These are phyloP conservation scores for Chelonus insularis DNA, from an alignment of 1,140 invertebrate genomes.

Conservation along the genomic window DNA sequence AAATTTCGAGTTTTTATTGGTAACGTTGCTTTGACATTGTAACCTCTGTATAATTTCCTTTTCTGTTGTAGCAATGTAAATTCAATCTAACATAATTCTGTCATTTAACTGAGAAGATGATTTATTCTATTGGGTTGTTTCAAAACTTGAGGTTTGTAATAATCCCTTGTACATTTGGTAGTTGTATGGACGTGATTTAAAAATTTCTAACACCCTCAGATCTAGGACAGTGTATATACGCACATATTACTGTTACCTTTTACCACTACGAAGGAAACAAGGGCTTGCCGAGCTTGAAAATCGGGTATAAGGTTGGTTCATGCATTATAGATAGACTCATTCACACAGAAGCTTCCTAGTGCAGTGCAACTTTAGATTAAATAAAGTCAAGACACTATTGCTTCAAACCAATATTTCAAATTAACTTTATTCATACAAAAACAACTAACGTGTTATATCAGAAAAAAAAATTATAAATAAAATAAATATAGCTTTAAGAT, in stretches of 20 bases:
- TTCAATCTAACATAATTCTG: no score
- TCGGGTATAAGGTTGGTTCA: constrained; percentile 42
- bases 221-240: background rate
- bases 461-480: background rate
- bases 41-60: no score
- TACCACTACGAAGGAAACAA: background rate
- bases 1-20: no score
- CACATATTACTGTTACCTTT: constrained; percentile 6
- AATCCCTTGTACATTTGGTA: background rate
- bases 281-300: constrained; percentile 39
- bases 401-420: background rate
- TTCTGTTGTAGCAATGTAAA: no score
- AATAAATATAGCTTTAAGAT: constrained; percentile 3
- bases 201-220: constrained; percentile 15
- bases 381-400: constrained; percentile 9
- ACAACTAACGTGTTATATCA: background rate
- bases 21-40: no score
- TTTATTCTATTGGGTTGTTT: background rate
- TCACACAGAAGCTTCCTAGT: constrained; percentile 17
- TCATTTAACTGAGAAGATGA: background rate
- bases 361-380: background rate
- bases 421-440: background rate
- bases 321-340: constrained; percentile 48
- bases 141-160: background rate
- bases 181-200: constrained; percentile 19